A percentile compares a stretch with the other conserved stretches of the same genome.
phyloP scores from a whole-genome alignment of 2,888 invertebrate genomes.

The Lasius platythorax region DNA sequence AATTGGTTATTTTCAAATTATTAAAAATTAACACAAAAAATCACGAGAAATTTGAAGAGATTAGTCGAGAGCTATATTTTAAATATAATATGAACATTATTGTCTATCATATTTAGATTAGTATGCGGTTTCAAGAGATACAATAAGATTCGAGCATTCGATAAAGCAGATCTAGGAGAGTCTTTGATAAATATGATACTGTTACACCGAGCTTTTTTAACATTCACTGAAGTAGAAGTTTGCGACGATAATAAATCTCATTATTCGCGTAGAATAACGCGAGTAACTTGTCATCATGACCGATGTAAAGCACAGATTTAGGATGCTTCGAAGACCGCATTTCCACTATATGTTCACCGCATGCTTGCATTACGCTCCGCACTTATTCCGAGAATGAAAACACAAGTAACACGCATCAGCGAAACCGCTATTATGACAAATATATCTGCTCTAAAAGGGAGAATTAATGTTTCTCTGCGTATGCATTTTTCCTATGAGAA shows the following conservation, averaged over 20 bases:
- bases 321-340: constrained; percentile 14
- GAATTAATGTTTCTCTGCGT: not conserved
- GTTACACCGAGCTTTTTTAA: constrained; percentile 38
- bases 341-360: constrained; percentile 14
- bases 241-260: constrained; percentile 57
- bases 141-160: not conserved
- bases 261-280: constrained; percentile 52
- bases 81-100: not conserved
- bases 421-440: constrained; percentile 19
- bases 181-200: not conserved
- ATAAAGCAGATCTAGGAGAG: not conserved
- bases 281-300: constrained; percentile 49
- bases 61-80: constrained; percentile 9
- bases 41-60: not conserved
- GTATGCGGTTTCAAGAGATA: not conserved
- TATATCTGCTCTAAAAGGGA: not conserved
- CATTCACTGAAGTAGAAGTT: not conserved
- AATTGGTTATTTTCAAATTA: not conserved
- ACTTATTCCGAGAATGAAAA: constrained; percentile 3
- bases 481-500: not conserved
- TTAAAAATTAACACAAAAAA: not conserved
- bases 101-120: not conserved
- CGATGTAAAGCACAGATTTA: constrained; percentile 44
- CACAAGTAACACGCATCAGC: constrained; percentile 5
- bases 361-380: not conserved